Evolutionary conservation across 2,113 vertebrate genomes (phyloP), one percentile per base, ranked within the genome.

Genomic region (Haemorhous mexicanus): DNA sequence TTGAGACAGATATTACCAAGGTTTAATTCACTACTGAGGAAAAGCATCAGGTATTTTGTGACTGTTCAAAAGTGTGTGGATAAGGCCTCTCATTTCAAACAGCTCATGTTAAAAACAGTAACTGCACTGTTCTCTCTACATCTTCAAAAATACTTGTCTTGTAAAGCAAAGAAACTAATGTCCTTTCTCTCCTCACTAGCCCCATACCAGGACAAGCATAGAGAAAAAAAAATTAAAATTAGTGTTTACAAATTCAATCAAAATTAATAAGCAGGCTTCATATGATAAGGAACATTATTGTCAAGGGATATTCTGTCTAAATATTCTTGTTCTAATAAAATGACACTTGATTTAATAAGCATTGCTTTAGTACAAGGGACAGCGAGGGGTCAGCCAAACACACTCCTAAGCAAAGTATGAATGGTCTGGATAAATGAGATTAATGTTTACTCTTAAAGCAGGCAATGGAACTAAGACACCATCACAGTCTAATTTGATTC

Each of bases 241-340:
- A 59, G 13, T 4, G 3, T 61, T 84, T 87, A 81, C 35, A 81
- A 32, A 79, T 86, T 94, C 53, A 83, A 78, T 93, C 89, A 87
- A 74, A 95, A 90, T 75, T 87, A 91, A 20, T 87, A 91, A 67
- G 56, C 24, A 86, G 50, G 33, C 64, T 90, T 67, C 49, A 50
- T 46, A 72, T 21, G 28, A 70, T 62, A 61, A 89, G 52, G 49
- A 84, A 80, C 64, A 74, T 70, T 88, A 86, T 61, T 44, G 76
- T 81, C 75, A 94, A 70, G 24, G 55, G 67, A 16, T 4, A 1
- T 47, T 87, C 78, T 93, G 52, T 86, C 64, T 77, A 90, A 93
- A 93, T 85, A 86, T 70, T 83, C 79, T 86, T 30, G 17, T 91
- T 92, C 87, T 75, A 82, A 63, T 23, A 92, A 55, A 93, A 88